Evolutionary conservation across 2,113 vertebrate genomes (phyloP).

Genomic region (Fulica atra): DNA sequence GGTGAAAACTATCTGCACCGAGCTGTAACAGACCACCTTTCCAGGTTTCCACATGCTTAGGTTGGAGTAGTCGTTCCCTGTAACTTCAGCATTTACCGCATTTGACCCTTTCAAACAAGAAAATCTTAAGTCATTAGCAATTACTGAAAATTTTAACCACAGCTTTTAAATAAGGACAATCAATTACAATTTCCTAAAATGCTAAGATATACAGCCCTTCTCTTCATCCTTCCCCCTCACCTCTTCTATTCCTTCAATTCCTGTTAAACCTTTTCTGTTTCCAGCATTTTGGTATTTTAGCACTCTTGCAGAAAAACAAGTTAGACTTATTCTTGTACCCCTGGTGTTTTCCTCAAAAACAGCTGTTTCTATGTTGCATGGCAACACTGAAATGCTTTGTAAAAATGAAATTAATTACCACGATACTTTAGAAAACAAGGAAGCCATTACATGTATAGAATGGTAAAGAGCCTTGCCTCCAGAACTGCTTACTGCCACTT

Average conservation of each 20-base stretch:
- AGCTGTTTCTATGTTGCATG: neutral
- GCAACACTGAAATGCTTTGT: neutral
- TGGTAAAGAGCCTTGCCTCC: neutral
- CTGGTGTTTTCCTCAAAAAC: neutral
- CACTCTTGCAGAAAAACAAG: neutral
- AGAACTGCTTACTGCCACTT: neutral
- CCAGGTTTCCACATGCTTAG: neutral
- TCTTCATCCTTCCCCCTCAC: neutral
- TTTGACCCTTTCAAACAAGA: neutral
- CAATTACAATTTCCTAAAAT: neutral
- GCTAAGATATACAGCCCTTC: neutral
- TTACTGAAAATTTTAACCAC: neutral
- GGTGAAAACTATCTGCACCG: neutral
- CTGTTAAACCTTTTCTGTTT: neutral
- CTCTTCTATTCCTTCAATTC: neutral
- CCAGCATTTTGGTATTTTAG: neutral
- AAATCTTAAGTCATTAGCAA: neutral
- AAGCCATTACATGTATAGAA: neutral
- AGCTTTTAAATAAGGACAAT: neutral
- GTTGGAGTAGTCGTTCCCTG: neutral
- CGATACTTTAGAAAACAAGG: neutral
- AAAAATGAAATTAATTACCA: neutral
- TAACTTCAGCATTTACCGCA: neutral
- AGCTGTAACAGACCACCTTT: neutral
- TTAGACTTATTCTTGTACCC: neutral